These are phyloP conservation scores for Balaenoptera acutorostrata DNA, from an alignment of 2,113 vertebrate genomes.

Conservation along the genomic window DNA sequence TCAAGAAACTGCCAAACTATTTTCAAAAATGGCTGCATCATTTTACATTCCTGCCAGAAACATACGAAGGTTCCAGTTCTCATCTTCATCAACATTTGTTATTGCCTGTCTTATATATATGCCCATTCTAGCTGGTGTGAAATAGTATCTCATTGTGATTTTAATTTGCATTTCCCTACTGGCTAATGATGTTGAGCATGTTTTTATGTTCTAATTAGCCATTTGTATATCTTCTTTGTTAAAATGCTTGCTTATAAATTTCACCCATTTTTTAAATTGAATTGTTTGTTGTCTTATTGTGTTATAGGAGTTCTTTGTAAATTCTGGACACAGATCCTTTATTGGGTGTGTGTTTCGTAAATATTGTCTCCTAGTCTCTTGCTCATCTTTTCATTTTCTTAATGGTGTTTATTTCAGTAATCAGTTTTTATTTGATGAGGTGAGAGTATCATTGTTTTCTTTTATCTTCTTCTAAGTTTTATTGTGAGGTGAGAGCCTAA, in stretches of 20 bases:
- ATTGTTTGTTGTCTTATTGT: neutral
- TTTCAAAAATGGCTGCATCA: neutral
- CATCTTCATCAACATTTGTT: neutral
- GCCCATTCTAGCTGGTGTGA: neutral
- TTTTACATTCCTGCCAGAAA: neutral
- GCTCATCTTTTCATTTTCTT: neutral
- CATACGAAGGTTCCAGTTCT: neutral
- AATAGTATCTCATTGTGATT: neutral
- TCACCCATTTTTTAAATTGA: neutral
- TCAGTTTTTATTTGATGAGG: neutral
- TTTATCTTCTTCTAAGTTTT: neutral
- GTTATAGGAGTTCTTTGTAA: neutral
- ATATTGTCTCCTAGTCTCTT: neutral
- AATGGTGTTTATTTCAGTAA: neutral
- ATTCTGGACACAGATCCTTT: neutral
- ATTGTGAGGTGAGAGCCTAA: neutral
- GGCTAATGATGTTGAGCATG: neutral
- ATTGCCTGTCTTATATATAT: neutral
- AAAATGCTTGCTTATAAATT: neutral
- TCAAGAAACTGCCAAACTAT: neutral
- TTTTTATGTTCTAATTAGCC: neutral
- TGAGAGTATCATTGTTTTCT: neutral
- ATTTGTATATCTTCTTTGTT: neutral
- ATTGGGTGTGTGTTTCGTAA: neutral
- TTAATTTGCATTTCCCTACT: neutral